phyloP scores from a whole-genome alignment of 2,888 invertebrate species.

The Nomada goodeniana region DNA sequence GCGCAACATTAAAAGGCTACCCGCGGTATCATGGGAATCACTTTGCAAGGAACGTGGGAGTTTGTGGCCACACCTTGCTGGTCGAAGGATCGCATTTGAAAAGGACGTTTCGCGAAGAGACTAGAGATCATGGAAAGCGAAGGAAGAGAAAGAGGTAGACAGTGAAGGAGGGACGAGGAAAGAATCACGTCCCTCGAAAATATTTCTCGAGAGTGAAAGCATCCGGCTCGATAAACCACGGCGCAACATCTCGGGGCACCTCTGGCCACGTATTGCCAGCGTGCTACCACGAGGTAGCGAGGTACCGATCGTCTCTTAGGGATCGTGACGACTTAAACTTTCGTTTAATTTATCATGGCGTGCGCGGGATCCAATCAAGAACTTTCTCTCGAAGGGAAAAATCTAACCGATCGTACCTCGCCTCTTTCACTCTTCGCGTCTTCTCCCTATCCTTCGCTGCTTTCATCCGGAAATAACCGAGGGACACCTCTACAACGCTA shows the following conservation, averaged over 20 bases:
- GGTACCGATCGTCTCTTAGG: constrained; percentile 66
- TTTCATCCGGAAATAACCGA: constrained; percentile 47
- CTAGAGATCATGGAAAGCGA: constrained; percentile 14
- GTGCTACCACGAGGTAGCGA: constrained; percentile 58
- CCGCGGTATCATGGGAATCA: constrained; percentile 66
- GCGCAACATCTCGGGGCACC: constrained; percentile 34
- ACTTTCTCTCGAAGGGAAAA: constrained; percentile 75
- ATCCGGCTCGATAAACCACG: constrained; percentile 57
- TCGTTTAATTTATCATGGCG: constrained; percentile 71
- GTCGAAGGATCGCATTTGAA: constrained; percentile 54
- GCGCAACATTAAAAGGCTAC: constrained; percentile 37
- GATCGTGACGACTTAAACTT: constrained; percentile 72
- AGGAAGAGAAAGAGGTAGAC: constrained; percentile 5
- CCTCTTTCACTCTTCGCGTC: constrained; percentile 45
- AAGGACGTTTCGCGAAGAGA: constrained; percentile 46
- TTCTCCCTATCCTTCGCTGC: constrained; percentile 29
- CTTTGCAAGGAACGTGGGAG: constrained; percentile 69
- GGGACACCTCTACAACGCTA: constrained; percentile 27
- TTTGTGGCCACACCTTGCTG: constrained; percentile 67
- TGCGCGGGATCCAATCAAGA: constrained; percentile 72
- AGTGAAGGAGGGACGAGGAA: constrained; percentile 20
- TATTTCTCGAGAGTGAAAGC: constrained; percentile 73
- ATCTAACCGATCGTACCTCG: constrained; percentile 42
- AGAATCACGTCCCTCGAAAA: constrained; percentile 67
- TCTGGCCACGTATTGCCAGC: constrained; percentile 42